phyloP scores from a whole-genome alignment of 2,797 vertebrate species.

The Tenualosa ilisha region DNA sequence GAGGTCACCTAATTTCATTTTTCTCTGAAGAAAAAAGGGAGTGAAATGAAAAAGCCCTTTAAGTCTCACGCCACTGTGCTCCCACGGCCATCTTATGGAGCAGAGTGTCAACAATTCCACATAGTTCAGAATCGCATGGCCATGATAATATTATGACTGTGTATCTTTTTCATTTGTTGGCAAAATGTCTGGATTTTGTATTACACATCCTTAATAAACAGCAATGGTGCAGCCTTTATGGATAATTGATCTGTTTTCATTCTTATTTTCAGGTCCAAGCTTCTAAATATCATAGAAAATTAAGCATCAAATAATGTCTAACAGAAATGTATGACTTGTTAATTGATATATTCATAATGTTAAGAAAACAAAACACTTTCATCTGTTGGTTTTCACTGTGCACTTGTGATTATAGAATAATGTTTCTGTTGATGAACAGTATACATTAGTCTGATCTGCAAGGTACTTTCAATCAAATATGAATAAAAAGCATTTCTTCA shows the following conservation, averaged over 20 bases:
- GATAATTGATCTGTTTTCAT: not conserved
- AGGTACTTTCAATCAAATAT: not conserved
- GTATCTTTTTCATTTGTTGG: not conserved
- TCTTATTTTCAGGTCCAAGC: not conserved
- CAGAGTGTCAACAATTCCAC: not conserved
- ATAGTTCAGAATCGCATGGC: not conserved
- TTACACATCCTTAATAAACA: not conserved
- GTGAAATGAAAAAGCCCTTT: constrained; percentile 57
- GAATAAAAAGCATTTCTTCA: not conserved
- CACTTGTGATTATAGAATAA: not conserved
- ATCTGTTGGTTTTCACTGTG: not conserved
- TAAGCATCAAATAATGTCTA: not conserved
- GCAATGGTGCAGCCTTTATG: not conserved
- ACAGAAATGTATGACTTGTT: not conserved
- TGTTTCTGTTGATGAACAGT: not conserved
- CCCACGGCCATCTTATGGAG: not conserved
- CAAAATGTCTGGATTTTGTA: not conserved
- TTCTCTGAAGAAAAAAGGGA: constrained; percentile 45
- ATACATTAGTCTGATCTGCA: not conserved
- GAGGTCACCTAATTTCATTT: constrained; percentile 67
- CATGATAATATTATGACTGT: not conserved
- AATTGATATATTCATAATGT: not conserved
- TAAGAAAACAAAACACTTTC: not conserved
- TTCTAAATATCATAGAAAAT: no score
- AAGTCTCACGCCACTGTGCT: constrained; percentile 28